A percentile compares a stretch with the other conserved stretches of the same genome.
Evolutionary conservation across 2,797 vertebrate genomes (phyloP).

Genomic region (Falco biarmicus): DNA sequence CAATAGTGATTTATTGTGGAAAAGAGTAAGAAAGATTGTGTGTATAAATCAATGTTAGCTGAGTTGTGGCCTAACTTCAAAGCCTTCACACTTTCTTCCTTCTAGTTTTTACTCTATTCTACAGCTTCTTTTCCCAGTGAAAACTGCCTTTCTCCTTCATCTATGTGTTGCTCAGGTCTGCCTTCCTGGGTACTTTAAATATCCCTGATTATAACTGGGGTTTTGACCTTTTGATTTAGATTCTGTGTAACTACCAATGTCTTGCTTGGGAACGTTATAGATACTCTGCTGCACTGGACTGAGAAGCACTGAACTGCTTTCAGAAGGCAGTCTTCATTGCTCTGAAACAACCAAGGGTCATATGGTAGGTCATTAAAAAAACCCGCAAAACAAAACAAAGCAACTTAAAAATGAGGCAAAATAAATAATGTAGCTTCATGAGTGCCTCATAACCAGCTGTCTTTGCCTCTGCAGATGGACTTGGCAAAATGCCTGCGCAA

Average conservation of each 20-base stretch:
- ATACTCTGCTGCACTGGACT: not conserved
- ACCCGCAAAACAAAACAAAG: not conserved
- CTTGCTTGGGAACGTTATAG: not conserved
- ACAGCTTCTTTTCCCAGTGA: not conserved
- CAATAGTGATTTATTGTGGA: slow-evolving; percentile 38
- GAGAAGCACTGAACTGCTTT: not conserved
- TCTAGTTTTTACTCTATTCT: not conserved
- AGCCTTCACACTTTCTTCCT: slow-evolving; percentile 40
- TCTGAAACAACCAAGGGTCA: not conserved
- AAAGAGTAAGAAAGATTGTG: slow-evolving; percentile 22
- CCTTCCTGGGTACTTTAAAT: not conserved
- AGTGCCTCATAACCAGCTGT: not conserved
- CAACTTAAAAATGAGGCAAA: slow-evolving; percentile 9
- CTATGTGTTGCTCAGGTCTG: not conserved
- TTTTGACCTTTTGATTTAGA: slow-evolving; percentile 1
- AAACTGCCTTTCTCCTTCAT: not conserved
- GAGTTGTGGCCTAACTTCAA: slow-evolving; percentile 41
- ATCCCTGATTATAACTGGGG: not conserved
- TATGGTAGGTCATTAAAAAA: not conserved
- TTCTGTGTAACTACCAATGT: not conserved
- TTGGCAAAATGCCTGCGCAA: slow-evolving; percentile 16
- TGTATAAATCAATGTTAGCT: slow-evolving; percentile 40
- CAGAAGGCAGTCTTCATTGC: not conserved
- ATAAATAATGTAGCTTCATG: not conserved
- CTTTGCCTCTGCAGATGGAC: slow-evolving; percentile 40